Percentiles rank a stretch among this genome's conserved stretches.
These are phyloP conservation scores for Manacus vitellinus DNA, from an alignment of 2,113 vertebrate species.

Conservation along the genomic window DNA sequence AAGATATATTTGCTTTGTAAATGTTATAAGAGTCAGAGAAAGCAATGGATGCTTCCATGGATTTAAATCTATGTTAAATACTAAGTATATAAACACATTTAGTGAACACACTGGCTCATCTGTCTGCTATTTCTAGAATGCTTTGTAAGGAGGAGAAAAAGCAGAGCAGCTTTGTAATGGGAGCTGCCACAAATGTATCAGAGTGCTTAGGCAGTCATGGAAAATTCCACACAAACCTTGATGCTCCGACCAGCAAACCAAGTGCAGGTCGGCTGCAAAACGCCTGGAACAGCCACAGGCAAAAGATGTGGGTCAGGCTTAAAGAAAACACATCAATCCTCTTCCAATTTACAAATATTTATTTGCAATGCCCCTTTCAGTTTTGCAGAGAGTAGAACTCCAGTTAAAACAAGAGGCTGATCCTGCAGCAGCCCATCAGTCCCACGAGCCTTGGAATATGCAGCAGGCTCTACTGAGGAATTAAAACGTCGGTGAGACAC, in stretches of 20 bases:
- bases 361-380: not conserved
- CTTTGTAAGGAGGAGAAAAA: constrained; percentile 69
- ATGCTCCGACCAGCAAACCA: constrained; percentile 56
- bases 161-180: constrained; percentile 59
- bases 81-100: constrained; percentile 56
- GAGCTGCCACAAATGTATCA: constrained; percentile 60
- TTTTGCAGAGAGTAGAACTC: not conserved
- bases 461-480: not conserved
- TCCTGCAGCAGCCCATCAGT: not conserved
- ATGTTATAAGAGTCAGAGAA: constrained; percentile 15
- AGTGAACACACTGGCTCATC: constrained; percentile 45
- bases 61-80: constrained; percentile 52
- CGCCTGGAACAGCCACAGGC: not conserved
- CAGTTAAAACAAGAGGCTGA: not conserved
- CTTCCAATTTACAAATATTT: not conserved
- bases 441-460: not conserved
- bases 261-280: constrained; percentile 29
- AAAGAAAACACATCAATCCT: not conserved
- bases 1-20: constrained; percentile 36
- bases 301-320: not conserved
- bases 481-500: constrained; percentile 4
- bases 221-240: constrained; percentile 79
- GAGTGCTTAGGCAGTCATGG: constrained; percentile 72
- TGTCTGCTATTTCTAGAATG: constrained; percentile 73
- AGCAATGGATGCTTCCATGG: constrained; percentile 4